phyloP scores from a whole-genome alignment of 1,140 invertebrate species.

The Asobara japonica region DNA sequence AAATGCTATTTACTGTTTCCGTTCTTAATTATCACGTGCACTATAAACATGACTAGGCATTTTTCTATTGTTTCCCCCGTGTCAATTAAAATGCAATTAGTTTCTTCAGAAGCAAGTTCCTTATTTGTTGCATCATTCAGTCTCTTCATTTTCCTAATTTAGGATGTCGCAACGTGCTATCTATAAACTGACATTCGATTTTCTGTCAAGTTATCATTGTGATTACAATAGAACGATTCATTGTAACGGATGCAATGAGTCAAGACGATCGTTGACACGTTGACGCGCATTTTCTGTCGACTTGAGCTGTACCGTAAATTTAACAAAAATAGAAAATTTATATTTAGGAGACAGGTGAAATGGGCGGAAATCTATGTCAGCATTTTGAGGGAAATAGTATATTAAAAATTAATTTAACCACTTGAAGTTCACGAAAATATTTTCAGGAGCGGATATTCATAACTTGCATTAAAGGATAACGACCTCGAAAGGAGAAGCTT shows the following conservation, averaged over 20 bases:
- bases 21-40: neutral
- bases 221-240: neutral
- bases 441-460: too few relatives aligned
- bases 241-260: neutral
- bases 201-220: neutral
- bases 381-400: too few relatives aligned
- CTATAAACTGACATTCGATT: neutral
- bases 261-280: neutral
- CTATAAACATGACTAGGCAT: neutral
- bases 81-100: slow-evolving; percentile 3
- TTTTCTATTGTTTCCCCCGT: neutral
- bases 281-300: neutral
- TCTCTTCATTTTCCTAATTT: neutral
- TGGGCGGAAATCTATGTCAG: neutral
- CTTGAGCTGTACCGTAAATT: neutral
- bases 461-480: too few relatives aligned
- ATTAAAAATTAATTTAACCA: too few relatives aligned
- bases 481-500: too few relatives aligned
- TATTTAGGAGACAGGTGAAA: neutral
- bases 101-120: neutral
- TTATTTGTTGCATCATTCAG: neutral
- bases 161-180: neutral
- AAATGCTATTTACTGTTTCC: neutral
- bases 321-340: neutral
- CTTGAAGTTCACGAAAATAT: too few relatives aligned